Base-by-base conservation (phyloP, 2,113 vertebrate species). In the Microtus pennsylvanicus region DNA sequence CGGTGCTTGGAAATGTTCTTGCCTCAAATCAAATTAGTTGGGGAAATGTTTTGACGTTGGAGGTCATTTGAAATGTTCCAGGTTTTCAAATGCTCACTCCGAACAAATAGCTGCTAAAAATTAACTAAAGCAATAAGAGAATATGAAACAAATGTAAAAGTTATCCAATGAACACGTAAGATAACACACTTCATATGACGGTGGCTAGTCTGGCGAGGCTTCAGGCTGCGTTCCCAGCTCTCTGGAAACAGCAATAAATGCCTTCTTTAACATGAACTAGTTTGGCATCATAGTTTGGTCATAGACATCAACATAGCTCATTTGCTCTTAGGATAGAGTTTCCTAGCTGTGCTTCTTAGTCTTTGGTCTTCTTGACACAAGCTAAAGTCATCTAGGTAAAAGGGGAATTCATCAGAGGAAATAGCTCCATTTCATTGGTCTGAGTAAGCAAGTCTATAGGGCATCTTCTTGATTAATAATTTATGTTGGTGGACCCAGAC, bases 11-110 rank as follows among this genome's bases (percentile, higher is more conserved):
- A 92, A 94, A 95, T 63, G 21, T 69, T 52, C 30, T 16, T 12
- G 35, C 38, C 67, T 74, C 81, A 94, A 82, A 63, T 90, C 50
- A 89, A 96, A 78, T 87, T 83, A 93, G 26, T 80, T 94, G 55
- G 55, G 11, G 87, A 89, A 70, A 82, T 89, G 72, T 97, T 58
- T 86, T 70, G 65, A 50, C 33, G 38, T 5, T 87, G 45, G 30
- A 69, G 30, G 83, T 33, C 45, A 70, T n/a, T 87, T 16, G 12
- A 72, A 77, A 75, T 87, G n/a, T 42, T 78, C 63, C 9, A 97
- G 21, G 13, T 74, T 88, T 88, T 94, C 89, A 92, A 94, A 75
- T 12, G 83, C 4, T 89, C 12, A 22, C 85, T 16, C 85, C 82
- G 78, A 90, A 78, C 19, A 52, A 77, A 92, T 58, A 63, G n/a